phyloP scores from a whole-genome alignment of 1,140 invertebrate genomes.

The Psix sp. region DNA sequence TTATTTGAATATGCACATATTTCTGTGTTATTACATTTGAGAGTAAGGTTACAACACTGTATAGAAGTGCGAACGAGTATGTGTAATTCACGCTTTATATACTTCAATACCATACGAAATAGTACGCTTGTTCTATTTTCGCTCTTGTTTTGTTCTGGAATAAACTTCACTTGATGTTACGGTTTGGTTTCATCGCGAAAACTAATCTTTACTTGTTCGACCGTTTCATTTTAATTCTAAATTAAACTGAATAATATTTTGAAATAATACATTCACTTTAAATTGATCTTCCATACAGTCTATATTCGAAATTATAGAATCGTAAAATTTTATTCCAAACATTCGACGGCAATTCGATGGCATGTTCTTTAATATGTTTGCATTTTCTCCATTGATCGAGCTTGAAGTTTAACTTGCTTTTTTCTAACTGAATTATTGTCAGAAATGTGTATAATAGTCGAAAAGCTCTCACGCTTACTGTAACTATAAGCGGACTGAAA shows the following conservation, averaged over 20 bases:
- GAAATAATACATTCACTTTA: too few relatives aligned
- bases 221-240: slow-evolving; percentile 24
- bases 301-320: too few relatives aligned
- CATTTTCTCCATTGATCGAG: too few relatives aligned
- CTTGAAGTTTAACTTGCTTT: too few relatives aligned
- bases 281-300: too few relatives aligned
- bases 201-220: slow-evolving; percentile 32
- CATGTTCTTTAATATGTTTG: too few relatives aligned
- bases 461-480: slow-evolving; percentile 5
- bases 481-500: slow-evolving; percentile 13
- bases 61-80: slow-evolving; percentile 35
- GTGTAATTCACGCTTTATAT: slow-evolving; percentile 48
- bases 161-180: slow-evolving; percentile 38
- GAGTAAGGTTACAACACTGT: slow-evolving; percentile 16
- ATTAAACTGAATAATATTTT: slow-evolving; percentile 17
- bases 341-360: too few relatives aligned
- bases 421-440: slow-evolving; percentile 26
- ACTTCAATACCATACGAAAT: slow-evolving; percentile 33
- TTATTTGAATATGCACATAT: slow-evolving; percentile 33
- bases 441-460: slow-evolving; percentile 26
- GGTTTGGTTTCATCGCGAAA: slow-evolving; percentile 37
- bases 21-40: slow-evolving; percentile 31
- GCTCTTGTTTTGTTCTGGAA: slow-evolving; percentile 40
- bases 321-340: too few relatives aligned
- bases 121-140: slow-evolving; percentile 44